phyloP scores from a whole-genome alignment of 2,797 vertebrate species.

The Platalea minor region DNA sequence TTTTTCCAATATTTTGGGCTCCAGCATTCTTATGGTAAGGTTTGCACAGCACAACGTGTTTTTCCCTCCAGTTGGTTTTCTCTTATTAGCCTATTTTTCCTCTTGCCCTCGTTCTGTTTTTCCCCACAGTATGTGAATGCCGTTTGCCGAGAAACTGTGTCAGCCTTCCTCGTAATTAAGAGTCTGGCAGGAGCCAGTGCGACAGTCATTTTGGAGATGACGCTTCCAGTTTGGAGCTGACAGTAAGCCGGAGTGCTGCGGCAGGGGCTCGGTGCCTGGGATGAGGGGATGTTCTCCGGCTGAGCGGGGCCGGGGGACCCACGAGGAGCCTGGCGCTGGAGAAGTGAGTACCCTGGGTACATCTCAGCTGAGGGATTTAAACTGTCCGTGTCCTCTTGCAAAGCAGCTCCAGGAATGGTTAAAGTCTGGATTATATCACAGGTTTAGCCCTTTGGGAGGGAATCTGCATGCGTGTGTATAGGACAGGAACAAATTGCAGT shows the following conservation, averaged over 20 bases:
- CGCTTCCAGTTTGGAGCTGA: constrained; percentile 23
- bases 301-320: not conserved
- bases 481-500: not conserved
- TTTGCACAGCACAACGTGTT: not conserved
- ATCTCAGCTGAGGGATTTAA: not conserved
- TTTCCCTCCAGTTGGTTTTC: not conserved
- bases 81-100: constrained; percentile 36
- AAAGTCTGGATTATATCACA: not conserved
- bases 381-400: not conserved
- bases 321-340: not conserved
- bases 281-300: not conserved
- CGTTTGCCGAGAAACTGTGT: constrained; percentile 51
- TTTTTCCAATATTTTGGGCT: not conserved
- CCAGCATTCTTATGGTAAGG: not conserved
- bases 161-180: constrained; percentile 39
- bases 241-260: not conserved
- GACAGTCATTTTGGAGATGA: constrained; percentile 42
- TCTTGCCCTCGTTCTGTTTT: constrained; percentile 54
- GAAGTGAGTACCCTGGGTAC: constrained; percentile 15
- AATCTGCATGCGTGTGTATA: not conserved
- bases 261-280: not conserved
- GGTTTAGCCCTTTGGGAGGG: not conserved
- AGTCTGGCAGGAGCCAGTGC: constrained; percentile 26
- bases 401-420: not conserved
- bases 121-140: not conserved